Percentiles rank a stretch among this genome's conserved stretches.
phyloP scores from a whole-genome alignment of 2,888 invertebrate genomes.

The Drosophila flavopinicola region DNA sequence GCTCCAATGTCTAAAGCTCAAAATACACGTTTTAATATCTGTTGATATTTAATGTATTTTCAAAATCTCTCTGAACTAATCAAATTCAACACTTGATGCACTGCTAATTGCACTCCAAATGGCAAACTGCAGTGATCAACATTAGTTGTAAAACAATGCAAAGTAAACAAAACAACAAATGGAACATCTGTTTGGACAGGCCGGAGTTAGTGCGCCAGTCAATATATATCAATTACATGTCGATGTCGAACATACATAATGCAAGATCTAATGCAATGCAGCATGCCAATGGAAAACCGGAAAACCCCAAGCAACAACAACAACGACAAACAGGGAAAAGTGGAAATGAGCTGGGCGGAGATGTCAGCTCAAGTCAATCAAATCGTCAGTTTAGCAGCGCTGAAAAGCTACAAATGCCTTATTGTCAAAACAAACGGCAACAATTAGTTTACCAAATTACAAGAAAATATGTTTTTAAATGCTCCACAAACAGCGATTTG shows the following conservation, averaged over 20 bases:
- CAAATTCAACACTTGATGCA: slow-evolving; percentile 16
- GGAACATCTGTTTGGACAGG: slow-evolving; percentile 60
- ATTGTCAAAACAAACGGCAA: slow-evolving; percentile 83
- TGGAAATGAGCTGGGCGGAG: slow-evolving; percentile 29
- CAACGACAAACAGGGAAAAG: slow-evolving; percentile 43
- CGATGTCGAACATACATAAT: slow-evolving; percentile 70
- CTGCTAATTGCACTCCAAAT: slow-evolving; percentile 34
- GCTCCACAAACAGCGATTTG: slow-evolving; percentile 68
- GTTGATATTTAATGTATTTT: not conserved
- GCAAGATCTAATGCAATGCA: slow-evolving; percentile 54
- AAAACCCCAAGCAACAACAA: slow-evolving; percentile 56
- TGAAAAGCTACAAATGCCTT: slow-evolving; percentile 83
- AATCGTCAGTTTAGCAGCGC: slow-evolving; percentile 57
- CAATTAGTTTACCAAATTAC: slow-evolving; percentile 83
- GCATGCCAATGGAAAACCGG: slow-evolving; percentile 61
- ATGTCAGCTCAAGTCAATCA: slow-evolving; percentile 74
- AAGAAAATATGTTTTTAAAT: slow-evolving; percentile 78
- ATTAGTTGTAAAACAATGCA: slow-evolving; percentile 68
- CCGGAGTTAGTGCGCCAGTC: slow-evolving; percentile 30
- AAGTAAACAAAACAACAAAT: slow-evolving; percentile 62
- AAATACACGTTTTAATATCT: not conserved
- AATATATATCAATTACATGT: slow-evolving; percentile 76
- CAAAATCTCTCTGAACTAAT: not conserved
- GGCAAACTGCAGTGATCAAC: slow-evolving; percentile 52
- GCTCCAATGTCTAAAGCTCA: not conserved